Evolutionary conservation across 2,888 invertebrate species (phyloP), one percentile per base, ranked within the genome.

Genomic region (Schizotus pectinicornis): DNA sequence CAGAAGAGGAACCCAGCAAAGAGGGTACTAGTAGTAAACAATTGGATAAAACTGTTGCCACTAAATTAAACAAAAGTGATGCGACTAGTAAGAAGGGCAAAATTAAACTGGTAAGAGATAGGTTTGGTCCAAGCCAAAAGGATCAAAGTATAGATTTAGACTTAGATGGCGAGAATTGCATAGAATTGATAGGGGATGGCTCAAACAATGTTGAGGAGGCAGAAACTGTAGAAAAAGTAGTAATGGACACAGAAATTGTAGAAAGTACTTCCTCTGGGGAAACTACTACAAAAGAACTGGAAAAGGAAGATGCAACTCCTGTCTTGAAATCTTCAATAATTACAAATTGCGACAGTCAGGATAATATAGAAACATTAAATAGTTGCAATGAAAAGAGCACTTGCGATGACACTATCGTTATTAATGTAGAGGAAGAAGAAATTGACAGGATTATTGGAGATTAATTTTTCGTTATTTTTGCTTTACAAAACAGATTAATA

Each of bases 1-100:
- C 73, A 32, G 81, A 77, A 64, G 75, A 70, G 39, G 80, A 78
- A 55, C 77, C 22, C 5, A 22, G 22, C 22, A 22, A 22, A 22
- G 3, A 22, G 5, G 3, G 2, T 22, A 22, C 5, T 22, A 22
- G 22, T 22, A 22, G 3, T 22, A 5, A 3, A 22, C 2, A 22
- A 22, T 22, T 22, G 5, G 5, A 5, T 22, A 22, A 5, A 3
- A 3, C 22, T 22, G 5, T 22, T 22, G 22, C 3, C 5, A 22
- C 3, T 22, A 22, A 22, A 22, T 22, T 5, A 22, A 22, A 5
- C 22, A 22, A 22, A 22, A 5, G 22, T 22, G 22, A 3, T 22
- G 22, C 5, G 2, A 5, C 22, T 22, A 32, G 11, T 6, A 11
- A 46, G 8, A 55, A 47, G 8, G 48, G 48, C 9, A 54, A 54